phyloP scores from a whole-genome alignment of 2,797 vertebrate species.

The Xerus rutilus region DNA sequence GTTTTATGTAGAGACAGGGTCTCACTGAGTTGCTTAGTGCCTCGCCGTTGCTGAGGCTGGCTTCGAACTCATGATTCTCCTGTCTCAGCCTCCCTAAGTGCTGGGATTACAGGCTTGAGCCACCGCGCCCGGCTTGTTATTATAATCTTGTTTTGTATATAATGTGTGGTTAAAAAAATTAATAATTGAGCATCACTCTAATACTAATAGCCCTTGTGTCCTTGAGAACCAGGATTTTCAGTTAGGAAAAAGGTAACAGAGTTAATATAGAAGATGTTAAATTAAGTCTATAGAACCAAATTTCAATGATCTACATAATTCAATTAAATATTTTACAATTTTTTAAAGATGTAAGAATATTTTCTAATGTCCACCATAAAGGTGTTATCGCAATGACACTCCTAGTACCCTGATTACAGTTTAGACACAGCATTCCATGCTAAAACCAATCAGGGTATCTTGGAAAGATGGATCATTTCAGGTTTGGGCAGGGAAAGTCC shows the following conservation, averaged over 20 bases:
- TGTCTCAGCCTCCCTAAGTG: too few species aligned
- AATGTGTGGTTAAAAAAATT: not conserved
- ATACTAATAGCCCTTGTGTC: not conserved
- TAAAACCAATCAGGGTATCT: not conserved
- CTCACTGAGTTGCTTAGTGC: too few species aligned
- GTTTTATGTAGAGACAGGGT: too few species aligned
- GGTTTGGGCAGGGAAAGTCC: not conserved
- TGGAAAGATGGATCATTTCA: not conserved
- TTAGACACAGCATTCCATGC: not conserved
- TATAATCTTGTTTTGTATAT: not conserved
- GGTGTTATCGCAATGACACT: not conserved
- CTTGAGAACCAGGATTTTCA: not conserved
- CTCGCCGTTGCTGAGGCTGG: too few species aligned
- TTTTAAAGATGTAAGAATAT: not conserved
- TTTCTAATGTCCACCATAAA: not conserved
- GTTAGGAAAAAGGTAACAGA: not conserved
- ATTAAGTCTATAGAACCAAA: not conserved
- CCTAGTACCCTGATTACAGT: not conserved
- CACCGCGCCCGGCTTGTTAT: too few species aligned
- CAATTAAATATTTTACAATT: not conserved
- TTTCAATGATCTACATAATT: not conserved
- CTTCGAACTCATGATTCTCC: too few species aligned
- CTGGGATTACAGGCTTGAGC: too few species aligned
- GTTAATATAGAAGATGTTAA: not conserved
- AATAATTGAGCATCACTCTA: not conserved